Percentiles rank a stretch among this genome's conserved stretches.
phyloP scores from a whole-genome alignment of 2,113 vertebrate genomes.

The Xiphophorus maculatus region DNA sequence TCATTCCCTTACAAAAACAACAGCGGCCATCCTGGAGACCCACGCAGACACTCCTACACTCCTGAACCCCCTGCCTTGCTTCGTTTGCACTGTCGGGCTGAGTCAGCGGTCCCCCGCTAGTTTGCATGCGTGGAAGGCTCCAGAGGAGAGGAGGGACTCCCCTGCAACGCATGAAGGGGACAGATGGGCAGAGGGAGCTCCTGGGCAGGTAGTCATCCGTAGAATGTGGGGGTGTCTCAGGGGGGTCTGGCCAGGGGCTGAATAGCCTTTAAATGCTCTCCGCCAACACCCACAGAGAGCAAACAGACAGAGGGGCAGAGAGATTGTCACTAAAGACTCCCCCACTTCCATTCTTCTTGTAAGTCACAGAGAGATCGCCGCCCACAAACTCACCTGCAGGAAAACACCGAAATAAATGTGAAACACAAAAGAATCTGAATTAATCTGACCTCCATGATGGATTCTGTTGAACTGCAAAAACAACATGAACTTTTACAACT shows the following conservation, averaged over 20 bases:
- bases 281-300: constrained; percentile 68
- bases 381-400: constrained; percentile 74
- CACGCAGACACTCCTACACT: constrained; percentile 35
- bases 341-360: constrained; percentile 61
- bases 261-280: constrained; percentile 70
- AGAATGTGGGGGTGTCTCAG: constrained; percentile 75
- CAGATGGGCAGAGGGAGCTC: constrained; percentile 78
- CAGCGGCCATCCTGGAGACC: constrained; percentile 40
- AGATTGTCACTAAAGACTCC: constrained; percentile 69
- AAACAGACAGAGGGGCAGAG: constrained; percentile 59
- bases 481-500: constrained; percentile 15
- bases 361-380: constrained; percentile 65
- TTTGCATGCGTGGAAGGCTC: constrained; percentile 6
- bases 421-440: constrained; percentile 52
- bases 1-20: constrained; percentile 45
- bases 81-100: constrained; percentile 65
- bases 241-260: constrained; percentile 67
- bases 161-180: constrained; percentile 48
- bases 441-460: constrained; percentile 31
- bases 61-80: constrained; percentile 51
- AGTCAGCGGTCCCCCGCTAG: constrained; percentile 45
- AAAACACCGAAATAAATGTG: constrained; percentile 68
- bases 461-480: constrained; percentile 40
- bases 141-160: constrained; percentile 27
- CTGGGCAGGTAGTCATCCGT: constrained; percentile 82